Evolutionary conservation across 2,888 invertebrate species (phyloP), one percentile per base, ranked within the genome.

Genomic region (Leuctra nigra): DNA sequence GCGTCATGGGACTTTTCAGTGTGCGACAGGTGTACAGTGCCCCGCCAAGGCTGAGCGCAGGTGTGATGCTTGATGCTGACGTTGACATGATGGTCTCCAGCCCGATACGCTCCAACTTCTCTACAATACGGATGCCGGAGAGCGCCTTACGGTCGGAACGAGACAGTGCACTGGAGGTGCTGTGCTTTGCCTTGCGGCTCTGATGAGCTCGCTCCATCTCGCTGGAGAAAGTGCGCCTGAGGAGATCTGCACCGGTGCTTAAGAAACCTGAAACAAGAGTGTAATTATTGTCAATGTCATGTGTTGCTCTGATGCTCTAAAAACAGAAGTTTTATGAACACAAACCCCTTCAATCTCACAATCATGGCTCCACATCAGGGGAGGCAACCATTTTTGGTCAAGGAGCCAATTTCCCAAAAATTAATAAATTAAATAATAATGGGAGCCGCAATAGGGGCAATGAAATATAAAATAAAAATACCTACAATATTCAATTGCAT

Each of bases 1-100:
- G 88, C 61, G 87, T 83, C 84, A 90, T 86, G 1, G 88, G 88
- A 67, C 88, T 88, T 60, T 83, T 82, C 57, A 84, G 77, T 4
- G 74, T 72, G 66, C 83, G 82, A 35, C 78, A 68, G 1, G 77
- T 78, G 72, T 70, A 86, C 67, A 80, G 67, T 20, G 84, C 80
- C 46, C 80, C 81, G 61, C 78, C 81, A 20, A 81, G 69, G 9
- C 82, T 80, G 3, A 86, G 71, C 29, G 85, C 80, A 13, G 83
- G 79, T 6, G 83, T 77, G 3, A 75, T 73, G 25, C 73, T 79
- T 63, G 59, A 64, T 0, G 78, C 77, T 14, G 81, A 79, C 4
- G 78, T 73, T 20, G 83, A 80, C 73, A 84, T 83, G 41, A 85
- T 77, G 62, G 81, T 81, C 54, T 82, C 81, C 46, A 86, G 75